Percentiles rank a stretch among this genome's conserved stretches.
Evolutionary conservation across 2,797 vertebrate genomes (phyloP).

Genomic region (Gymnodraco acuticeps): DNA sequence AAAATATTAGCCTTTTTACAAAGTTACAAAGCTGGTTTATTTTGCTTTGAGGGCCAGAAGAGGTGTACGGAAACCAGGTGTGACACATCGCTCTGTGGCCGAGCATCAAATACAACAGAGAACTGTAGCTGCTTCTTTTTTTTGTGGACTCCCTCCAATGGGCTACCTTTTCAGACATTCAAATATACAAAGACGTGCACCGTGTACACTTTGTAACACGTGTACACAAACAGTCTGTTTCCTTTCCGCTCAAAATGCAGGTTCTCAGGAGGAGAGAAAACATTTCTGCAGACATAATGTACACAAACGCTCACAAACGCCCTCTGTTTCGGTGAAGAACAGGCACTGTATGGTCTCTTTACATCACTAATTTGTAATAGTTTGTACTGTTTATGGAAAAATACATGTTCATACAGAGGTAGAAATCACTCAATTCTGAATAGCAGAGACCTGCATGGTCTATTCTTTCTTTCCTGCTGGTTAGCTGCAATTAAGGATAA

Average conservation of each 20-base stretch:
- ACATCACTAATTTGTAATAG: constrained; percentile 29
- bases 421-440: neutral
- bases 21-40: constrained; percentile 28
- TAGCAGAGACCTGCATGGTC: neutral
- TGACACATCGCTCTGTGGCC: constrained; percentile 27
- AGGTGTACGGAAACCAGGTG: constrained; percentile 38
- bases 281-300: constrained; percentile 72
- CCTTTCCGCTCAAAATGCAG: constrained; percentile 51
- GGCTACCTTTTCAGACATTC: constrained; percentile 64
- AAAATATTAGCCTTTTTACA: neutral
- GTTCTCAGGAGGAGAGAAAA: constrained; percentile 53
- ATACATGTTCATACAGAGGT: constrained; percentile 1
- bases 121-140: constrained; percentile 17
- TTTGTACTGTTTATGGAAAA: constrained; percentile 41
- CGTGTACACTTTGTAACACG: constrained; percentile 40
- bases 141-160: neutral
- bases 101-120: constrained; percentile 43
- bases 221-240: constrained; percentile 69
- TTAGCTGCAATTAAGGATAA: neutral
- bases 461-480: neutral
- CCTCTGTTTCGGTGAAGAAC: constrained; percentile 58
- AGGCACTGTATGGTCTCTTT: constrained; percentile 33
- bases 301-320: constrained; percentile 71
- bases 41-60: constrained; percentile 13
- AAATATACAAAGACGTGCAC: constrained; percentile 75